Evolutionary conservation across 2,888 invertebrate species (phyloP).

Genomic region (Blastobasis lacticolella): DNA sequence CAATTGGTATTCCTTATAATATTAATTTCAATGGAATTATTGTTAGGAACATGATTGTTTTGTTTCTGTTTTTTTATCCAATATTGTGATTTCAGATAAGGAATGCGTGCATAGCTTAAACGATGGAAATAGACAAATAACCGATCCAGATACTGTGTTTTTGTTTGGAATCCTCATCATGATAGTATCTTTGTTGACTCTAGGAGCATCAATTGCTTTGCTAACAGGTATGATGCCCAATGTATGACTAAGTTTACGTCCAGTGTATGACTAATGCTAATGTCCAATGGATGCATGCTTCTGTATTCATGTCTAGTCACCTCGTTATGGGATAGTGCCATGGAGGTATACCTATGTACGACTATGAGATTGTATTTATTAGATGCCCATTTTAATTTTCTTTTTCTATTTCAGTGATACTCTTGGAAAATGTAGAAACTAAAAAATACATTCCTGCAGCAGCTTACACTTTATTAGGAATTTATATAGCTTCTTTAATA

Average conservation of each 20-base stretch:
- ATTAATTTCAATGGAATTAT: too few species aligned
- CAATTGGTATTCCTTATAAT: too few species aligned
- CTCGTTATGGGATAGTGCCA: neutral
- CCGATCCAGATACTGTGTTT: constrained; percentile 32
- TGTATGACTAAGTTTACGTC: too few species aligned
- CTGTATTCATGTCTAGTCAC: constrained; percentile 1
- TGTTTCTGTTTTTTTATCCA: too few species aligned
- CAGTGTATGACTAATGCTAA: too few species aligned
- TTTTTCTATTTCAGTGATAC: neutral
- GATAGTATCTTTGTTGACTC: constrained; percentile 23
- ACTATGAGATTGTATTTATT: too few species aligned
- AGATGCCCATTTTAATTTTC: constrained; percentile 19
- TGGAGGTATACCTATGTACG: too few species aligned
- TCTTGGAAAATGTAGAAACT: neutral
- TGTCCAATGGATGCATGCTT: too few species aligned
- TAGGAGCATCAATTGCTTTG: constrained; percentile 23
- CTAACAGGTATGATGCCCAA: constrained; percentile 27
- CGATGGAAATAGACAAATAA: constrained; percentile 17
- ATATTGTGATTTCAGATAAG: constrained; percentile 24
- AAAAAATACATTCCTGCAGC: neutral
- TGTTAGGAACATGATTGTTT: too few species aligned
- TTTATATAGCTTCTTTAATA: too few species aligned
- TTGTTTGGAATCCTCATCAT: constrained; percentile 29
- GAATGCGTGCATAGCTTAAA: constrained; percentile 17
- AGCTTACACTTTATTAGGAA: too few species aligned